Evolutionary conservation across 2,888 invertebrate genomes (phyloP), one percentile per base, ranked within the genome.

Genomic region (Leptinotarsa juncta): DNA sequence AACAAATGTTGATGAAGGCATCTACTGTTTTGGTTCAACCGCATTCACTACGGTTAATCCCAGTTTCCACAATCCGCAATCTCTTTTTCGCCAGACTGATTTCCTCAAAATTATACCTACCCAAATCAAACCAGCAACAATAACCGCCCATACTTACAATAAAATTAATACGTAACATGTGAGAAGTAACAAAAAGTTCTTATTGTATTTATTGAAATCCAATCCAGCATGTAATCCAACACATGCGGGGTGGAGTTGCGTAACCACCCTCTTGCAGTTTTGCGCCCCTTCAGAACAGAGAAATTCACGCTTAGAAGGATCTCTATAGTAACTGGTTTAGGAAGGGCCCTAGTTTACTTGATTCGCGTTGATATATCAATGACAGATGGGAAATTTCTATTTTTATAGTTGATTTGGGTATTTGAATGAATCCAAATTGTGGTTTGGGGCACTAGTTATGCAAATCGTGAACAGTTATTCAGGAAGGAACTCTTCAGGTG

Each of bases 321-420:
- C 84, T 86, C 86, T 85, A 87, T 87, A 82, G 85, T 88, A 87
- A 88, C 87, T 86, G 86, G 87, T 87, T 86, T 87, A 87, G 86
- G 86, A 83, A 85, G 83, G 81, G 82, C 86, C 84, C 83, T 82
- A 83, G 86, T 86, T 86, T 86, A 83, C 86, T 84, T 80, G 82
- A 85, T 84, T 85, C 83, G 82, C 82, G 82, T 84, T 85, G 84
- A 87, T 87, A 87, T 87, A 55, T 69, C 87, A 85, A 83, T 86
- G 87, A 86, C 88, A 88, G 88, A 87, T 88, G 87, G 83, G 86
- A 82, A 83, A 83, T 82, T 76, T 74, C 70, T 62, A 67, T 67
- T 69, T 57, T 74, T 73, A 73, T 76, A 79, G 75, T 78, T 77
- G 77, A 75, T 77, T 53, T 71, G 75, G 75, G 60, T 50, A 53